phyloP scores from a whole-genome alignment of 2,888 invertebrate genomes.

The Mycalesis mineus region DNA sequence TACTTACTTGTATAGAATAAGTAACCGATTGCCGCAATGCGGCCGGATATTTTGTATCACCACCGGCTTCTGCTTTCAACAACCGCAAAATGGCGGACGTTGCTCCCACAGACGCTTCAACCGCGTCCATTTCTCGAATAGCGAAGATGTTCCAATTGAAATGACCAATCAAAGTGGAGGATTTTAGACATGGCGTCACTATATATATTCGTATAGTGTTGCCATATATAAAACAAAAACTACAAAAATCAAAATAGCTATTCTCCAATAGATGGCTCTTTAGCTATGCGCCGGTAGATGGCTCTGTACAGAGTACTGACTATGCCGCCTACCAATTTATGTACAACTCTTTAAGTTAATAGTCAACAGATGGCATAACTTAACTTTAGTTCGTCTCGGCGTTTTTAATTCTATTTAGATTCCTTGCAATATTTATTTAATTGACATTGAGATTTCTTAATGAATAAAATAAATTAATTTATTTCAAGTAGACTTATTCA shows the following conservation, averaged over 20 bases:
- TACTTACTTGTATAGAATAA: constrained; percentile 48
- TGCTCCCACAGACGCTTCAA: constrained; percentile 39
- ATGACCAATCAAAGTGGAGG: constrained; percentile 69
- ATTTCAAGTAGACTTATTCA: too few species aligned
- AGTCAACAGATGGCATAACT: neutral
- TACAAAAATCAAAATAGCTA: constrained; percentile 15
- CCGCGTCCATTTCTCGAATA: constrained; percentile 32
- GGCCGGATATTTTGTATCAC: constrained; percentile 47
- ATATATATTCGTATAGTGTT: constrained; percentile 58
- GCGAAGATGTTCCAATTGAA: constrained; percentile 19
- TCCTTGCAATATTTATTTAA: too few species aligned
- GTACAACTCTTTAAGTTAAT: neutral
- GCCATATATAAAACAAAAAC: constrained; percentile 41
- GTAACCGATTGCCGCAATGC: constrained; percentile 60
- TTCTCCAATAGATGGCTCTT: constrained; percentile 31
- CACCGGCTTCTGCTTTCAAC: constrained; percentile 30
- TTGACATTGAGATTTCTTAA: too few species aligned
- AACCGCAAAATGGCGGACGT: constrained; percentile 62
- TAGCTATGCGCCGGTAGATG: constrained; percentile 34
- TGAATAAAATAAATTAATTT: too few species aligned
- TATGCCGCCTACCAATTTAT: constrained; percentile 19
- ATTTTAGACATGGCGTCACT: constrained; percentile 46
- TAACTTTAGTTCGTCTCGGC: neutral
- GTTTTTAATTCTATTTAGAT: neutral
- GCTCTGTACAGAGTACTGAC: neutral